Base-by-base conservation (phyloP, 2,888 invertebrate species). In the Heliothis peltigera region DNA sequence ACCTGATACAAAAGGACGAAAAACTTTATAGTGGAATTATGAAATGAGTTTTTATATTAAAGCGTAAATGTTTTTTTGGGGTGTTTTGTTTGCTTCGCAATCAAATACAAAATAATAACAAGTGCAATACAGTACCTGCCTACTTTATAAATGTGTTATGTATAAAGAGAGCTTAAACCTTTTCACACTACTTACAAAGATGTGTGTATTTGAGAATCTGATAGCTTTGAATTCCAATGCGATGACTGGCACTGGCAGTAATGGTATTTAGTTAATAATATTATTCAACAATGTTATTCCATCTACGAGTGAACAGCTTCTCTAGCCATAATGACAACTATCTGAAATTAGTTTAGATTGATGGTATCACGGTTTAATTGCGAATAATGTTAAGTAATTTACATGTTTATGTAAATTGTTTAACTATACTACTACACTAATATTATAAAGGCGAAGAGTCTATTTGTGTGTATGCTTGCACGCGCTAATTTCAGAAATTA, bases 301-400 rank as follows among this genome's bases (percentile, higher is more conserved):
- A 35, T 25, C 56, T 67, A 56, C 21, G 18, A 28, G 22, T 66
- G 67, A 72, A 51, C 47, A 55, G 67, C 35, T 73, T 54, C 66
- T 47, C 32, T 54, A 21, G 25, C 54, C 17, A 8, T 8, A 18
- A 25, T n/a, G 12, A 7, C n/a, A 42, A 17, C 42, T 42, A 35
- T 17, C 22, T 19, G 10, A 17, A 52, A 47, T 71, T 72, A 64
- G 22, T 17, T 6, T 42, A 19, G 21, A 1, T 64, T 17, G 42
- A 17, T 39, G 39, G 15, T 15, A 39, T 32, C 8, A 32, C 12
- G 8, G 1, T 28, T 10, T 32, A 8, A 32, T 32, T 28, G 8
- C 12, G 32, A 32, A 6, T 6, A 32, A 32, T 32, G 32, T 8
- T 10, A 1, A 28, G 2, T 28, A 10, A 2, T 28, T 28, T 28